Evolutionary conservation across 2,888 invertebrate species (phyloP).

Genomic region (Leptinotarsa tumamoca): DNA sequence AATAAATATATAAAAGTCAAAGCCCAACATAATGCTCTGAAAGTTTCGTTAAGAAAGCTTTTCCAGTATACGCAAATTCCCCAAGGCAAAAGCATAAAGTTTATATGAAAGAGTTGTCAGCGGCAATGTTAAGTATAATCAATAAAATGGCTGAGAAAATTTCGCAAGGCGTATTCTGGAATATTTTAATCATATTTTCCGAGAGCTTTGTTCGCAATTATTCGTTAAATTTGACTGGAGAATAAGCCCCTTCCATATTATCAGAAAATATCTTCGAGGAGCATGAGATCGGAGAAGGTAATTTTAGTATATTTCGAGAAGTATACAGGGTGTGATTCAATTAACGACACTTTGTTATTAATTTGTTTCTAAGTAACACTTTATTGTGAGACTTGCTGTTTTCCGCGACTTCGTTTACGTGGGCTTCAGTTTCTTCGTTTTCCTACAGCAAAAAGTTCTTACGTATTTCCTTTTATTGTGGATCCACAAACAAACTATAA

Average conservation of each 20-base stretch:
- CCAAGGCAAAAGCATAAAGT: constrained; percentile 61
- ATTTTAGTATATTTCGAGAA: background rate
- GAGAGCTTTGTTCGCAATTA: constrained; percentile 53
- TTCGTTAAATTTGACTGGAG: constrained; percentile 46
- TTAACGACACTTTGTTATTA: background rate
- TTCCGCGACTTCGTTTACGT: no score
- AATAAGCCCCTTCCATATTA: constrained; percentile 29
- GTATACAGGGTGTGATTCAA: background rate
- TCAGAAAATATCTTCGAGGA: constrained; percentile 12
- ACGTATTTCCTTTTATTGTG: no score
- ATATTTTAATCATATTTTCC: constrained; percentile 59
- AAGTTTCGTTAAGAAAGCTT: constrained; percentile 63
- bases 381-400: no score
- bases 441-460: no score
- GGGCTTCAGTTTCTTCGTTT: no score
- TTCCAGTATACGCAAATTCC: constrained; percentile 62
- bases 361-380: no score
- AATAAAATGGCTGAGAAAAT: constrained; percentile 59
- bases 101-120: constrained; percentile 65
- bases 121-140: constrained; percentile 62
- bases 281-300: background rate
- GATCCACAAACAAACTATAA: no score
- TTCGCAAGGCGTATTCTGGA: constrained; percentile 49
- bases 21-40: constrained; percentile 61
- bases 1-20: constrained; percentile 62